Evolutionary conservation across 2,888 invertebrate species (phyloP).

Genomic region (Spatulosminthurus flaviceps): DNA sequence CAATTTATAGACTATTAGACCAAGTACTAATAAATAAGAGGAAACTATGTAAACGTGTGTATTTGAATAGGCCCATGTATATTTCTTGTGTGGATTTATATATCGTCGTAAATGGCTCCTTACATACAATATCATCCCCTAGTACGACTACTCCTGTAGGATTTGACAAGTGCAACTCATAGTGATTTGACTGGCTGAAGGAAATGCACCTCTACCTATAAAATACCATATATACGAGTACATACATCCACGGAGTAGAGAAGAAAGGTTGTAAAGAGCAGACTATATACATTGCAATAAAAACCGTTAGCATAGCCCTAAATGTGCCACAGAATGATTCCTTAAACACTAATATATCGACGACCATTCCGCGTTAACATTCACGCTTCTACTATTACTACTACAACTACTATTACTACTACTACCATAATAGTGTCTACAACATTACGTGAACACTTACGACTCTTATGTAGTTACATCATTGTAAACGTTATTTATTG

Average conservation of each 20-base stretch:
- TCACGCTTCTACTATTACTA: constrained; percentile 4
- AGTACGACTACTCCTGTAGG: too few relatives aligned
- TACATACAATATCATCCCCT: not conserved
- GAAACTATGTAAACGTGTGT: too few relatives aligned
- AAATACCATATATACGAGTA: not conserved
- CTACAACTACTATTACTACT: not conserved
- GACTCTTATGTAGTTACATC: not conserved
- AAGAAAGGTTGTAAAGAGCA: constrained; percentile 39
- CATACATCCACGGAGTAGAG: not conserved
- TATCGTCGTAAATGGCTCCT: too few relatives aligned
- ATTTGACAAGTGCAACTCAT: constrained; percentile 10
- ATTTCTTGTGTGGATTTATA: too few relatives aligned
- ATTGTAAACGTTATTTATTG: not conserved
- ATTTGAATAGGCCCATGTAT: too few relatives aligned
- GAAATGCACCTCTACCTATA: not conserved
- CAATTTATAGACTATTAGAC: not conserved
- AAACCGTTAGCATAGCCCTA: constrained; percentile 46
- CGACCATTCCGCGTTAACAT: constrained; percentile 20
- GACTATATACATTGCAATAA: constrained; percentile 42
- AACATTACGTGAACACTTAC: too few relatives aligned
- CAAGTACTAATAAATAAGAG: constrained; percentile 8
- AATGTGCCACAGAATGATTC: constrained; percentile 47
- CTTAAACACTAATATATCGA: constrained; percentile 38
- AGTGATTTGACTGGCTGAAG: not conserved
- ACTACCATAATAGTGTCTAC: too few relatives aligned